These are phyloP conservation scores for Spongia lamella DNA, from an alignment of 37 sponge, comb jelly and placozoan genomes.

Conservation along the genomic window DNA sequence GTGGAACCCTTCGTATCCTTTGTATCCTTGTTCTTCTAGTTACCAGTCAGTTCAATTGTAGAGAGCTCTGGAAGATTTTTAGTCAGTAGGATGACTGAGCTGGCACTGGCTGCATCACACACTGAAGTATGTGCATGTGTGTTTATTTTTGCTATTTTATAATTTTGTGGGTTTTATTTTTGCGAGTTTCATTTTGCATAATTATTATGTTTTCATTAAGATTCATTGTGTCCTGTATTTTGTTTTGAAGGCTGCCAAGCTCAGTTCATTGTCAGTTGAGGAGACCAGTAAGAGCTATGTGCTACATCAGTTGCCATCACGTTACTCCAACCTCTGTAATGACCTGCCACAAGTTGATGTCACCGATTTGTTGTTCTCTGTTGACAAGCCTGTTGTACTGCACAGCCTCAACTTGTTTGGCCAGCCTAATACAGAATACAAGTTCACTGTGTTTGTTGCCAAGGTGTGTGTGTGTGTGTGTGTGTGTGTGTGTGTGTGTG, in stretches of 20 bases:
- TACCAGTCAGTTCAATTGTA: constrained; percentile 45
- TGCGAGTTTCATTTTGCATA: no score
- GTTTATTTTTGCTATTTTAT: no score
- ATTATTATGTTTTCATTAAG: no score
- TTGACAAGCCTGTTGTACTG: constrained; percentile 61
- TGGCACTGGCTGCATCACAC: constrained; percentile 42
- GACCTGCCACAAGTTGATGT: constrained; percentile 40
- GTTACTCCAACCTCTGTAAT: no score
- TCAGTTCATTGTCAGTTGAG: no score
- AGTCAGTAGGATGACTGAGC: constrained; percentile 71
- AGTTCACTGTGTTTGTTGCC: constrained; percentile 38
- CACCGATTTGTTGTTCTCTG: constrained; percentile 55
- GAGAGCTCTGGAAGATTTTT: constrained; percentile 60
- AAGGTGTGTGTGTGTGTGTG: not conserved
- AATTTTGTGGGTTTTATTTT: no score
- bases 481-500: no score
- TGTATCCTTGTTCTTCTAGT: constrained; percentile 5
- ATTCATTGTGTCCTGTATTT: no score
- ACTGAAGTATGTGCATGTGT: no score
- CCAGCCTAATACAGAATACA: constrained; percentile 22
- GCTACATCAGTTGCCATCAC: no score
- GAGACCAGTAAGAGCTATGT: no score
- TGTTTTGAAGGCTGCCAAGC: no score
- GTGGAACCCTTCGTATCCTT: not conserved
- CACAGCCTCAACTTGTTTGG: constrained; percentile 58